A percentile compares a stretch with the other conserved stretches of the same genome.
These are phyloP conservation scores for Amazona finschi DNA, from an alignment of 2,797 vertebrate genomes.

Conservation along the genomic window DNA sequence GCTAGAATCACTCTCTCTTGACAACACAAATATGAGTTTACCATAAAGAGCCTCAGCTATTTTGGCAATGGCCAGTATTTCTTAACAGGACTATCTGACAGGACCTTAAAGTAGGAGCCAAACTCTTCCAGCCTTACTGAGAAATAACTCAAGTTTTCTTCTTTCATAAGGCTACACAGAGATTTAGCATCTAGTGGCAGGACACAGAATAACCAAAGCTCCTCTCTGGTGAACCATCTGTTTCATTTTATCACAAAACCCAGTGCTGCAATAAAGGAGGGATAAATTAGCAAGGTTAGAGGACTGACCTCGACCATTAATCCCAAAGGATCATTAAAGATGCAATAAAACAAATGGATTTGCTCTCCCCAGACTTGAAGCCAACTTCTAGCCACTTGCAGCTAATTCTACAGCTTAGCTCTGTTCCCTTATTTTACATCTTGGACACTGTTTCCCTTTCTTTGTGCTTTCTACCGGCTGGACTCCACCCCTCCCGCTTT, in stretches of 20 bases:
- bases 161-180: neutral
- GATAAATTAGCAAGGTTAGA: neutral
- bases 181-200: neutral
- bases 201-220: neutral
- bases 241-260: neutral
- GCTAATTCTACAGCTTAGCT: neutral
- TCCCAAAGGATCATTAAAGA: neutral
- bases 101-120: neutral
- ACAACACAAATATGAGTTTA: neutral
- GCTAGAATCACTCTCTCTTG: neutral
- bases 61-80: neutral
- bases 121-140: neutral
- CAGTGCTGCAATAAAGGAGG: neutral
- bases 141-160: neutral
- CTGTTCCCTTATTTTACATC: neutral
- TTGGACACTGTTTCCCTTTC: neutral
- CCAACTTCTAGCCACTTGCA: neutral
- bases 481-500: neutral
- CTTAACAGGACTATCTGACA: neutral
- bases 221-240: neutral
- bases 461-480: neutral
- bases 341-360: slow-evolving; percentile 2
- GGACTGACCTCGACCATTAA: slow-evolving; percentile 3
- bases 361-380: neutral
- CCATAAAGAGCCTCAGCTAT: neutral